phyloP scores from a whole-genome alignment of 1,140 invertebrate genomes.

The Penaeus vannamei region DNA sequence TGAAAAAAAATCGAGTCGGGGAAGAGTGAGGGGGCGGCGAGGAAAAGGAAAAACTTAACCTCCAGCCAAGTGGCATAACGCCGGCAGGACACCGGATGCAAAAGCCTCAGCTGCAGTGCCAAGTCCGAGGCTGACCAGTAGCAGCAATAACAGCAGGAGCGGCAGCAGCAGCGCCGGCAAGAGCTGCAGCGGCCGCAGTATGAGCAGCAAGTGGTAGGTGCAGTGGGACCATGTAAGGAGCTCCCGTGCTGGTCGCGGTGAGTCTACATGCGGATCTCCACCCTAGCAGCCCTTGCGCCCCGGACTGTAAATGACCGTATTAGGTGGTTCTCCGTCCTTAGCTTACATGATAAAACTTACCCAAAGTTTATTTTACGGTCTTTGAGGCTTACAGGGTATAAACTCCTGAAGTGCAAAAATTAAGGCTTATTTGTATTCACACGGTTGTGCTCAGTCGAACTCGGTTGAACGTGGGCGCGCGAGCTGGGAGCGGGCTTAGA shows the following conservation, averaged over 20 bases:
- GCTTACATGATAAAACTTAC: constrained; percentile 65
- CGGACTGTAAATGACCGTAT: constrained; percentile 56
- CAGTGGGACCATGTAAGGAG: constrained; percentile 23
- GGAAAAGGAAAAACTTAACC: no score
- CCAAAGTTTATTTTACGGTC: constrained; percentile 65
- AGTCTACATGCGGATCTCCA: constrained; percentile 30
- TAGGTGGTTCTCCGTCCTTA: constrained; percentile 55
- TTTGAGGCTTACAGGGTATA: constrained; percentile 58
- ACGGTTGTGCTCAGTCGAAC: constrained; percentile 45
- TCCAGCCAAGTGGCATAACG: no score
- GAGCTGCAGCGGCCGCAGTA: no score
- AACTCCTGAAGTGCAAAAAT: constrained; percentile 53
- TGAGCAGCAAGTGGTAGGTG: no score
- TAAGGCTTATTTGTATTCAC: constrained; percentile 62
- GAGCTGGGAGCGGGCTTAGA: not conserved
- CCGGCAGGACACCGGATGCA: no score
- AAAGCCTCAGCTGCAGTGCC: no score
- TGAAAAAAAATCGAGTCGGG: no score
- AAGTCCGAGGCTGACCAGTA: no score
- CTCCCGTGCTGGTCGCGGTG: not conserved
- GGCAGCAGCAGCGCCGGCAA: no score
- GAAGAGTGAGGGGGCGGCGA: no score
- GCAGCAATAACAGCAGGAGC: no score
- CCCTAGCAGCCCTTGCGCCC: constrained; percentile 45
- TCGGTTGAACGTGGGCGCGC: constrained; percentile 35